Evolutionary conservation across 1,140 invertebrate species (phyloP).

Genomic region (Stratiolaelaps scimitus): DNA sequence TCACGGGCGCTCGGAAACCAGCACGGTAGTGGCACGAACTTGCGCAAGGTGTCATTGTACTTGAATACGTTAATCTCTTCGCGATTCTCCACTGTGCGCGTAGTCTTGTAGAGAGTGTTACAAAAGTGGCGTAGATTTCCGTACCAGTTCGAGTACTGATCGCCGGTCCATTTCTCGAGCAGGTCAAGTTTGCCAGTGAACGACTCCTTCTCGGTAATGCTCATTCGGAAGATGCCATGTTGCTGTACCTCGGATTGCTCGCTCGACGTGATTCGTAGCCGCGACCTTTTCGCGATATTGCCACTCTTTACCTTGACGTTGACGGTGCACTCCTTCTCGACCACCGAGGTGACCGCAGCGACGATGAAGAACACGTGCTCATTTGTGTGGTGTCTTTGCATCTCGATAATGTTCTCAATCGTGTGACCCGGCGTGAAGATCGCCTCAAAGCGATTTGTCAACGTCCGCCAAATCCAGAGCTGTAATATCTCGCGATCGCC

Average conservation of each 20-base stretch:
- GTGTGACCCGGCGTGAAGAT: conserved; percentile 16
- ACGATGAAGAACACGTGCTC: conserved; percentile 26
- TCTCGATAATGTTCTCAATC: conserved; percentile 20
- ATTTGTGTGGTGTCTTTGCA: conserved; percentile 19
- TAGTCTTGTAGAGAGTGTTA: conserved; percentile 26
- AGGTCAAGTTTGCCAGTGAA: conserved; percentile 19
- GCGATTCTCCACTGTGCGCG: conserved; percentile 9
- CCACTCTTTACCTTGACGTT: conserved; percentile 20
- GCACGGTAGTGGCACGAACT: conserved; percentile 8
- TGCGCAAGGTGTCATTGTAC: background rate
- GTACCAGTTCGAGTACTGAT: conserved; percentile 25
- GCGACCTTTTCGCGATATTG: conserved; percentile 14
- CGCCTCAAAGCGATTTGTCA: conserved; percentile 23
- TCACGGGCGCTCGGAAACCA: conserved; percentile 26
- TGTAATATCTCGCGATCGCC: background rate
- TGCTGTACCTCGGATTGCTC: background rate
- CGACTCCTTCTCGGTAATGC: background rate
- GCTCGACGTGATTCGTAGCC: conserved; percentile 13
- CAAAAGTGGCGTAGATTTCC: conserved; percentile 11
- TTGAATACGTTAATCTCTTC: conserved; percentile 24
- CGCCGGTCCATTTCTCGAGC: conserved; percentile 5
- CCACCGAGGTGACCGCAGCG: background rate
- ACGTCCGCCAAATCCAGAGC: conserved; percentile 20
- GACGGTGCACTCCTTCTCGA: conserved; percentile 20
- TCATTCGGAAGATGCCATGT: conserved; percentile 22